Evolutionary conservation across 2,888 invertebrate species (phyloP).

Genomic region (Mesorhabditis sp.): DNA sequence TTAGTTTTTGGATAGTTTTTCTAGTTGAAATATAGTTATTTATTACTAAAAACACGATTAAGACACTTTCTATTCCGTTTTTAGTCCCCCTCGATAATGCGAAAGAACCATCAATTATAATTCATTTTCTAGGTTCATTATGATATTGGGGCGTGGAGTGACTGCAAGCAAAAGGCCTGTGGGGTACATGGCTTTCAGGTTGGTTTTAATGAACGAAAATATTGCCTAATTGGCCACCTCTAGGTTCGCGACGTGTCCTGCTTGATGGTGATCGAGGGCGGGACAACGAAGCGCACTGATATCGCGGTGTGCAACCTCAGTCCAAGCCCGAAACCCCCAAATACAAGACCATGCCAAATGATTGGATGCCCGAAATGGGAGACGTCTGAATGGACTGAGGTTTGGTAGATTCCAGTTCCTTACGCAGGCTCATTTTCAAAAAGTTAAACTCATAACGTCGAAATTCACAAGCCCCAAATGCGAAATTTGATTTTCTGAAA

Average conservation of each 20-base stretch:
- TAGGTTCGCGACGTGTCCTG: slow-evolving; percentile 29
- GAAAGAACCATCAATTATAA: background rate
- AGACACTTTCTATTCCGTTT: too few species aligned
- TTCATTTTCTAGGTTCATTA: slow-evolving; percentile 23
- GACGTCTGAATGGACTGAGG: slow-evolving; percentile 47
- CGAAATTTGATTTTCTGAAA: too few species aligned
- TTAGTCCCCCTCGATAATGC: too few species aligned
- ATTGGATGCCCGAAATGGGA: slow-evolving; percentile 52
- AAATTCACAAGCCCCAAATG: too few species aligned
- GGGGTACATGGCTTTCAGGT: slow-evolving; percentile 37
- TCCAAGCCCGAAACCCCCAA: slow-evolving; percentile 32
- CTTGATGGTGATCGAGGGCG: slow-evolving; percentile 21
- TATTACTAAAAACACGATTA: too few species aligned
- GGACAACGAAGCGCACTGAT: slow-evolving; percentile 21
- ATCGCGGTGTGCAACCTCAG: slow-evolving; percentile 31
- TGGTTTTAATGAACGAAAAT: background rate
- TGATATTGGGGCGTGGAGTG: slow-evolving; percentile 37
- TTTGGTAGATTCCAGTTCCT: background rate
- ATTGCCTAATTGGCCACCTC: too few species aligned
- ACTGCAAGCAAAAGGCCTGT: slow-evolving; percentile 37
- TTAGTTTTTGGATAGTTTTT: too few species aligned
- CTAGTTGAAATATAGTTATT: too few species aligned
- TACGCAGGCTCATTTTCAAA: too few species aligned
- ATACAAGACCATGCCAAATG: slow-evolving; percentile 45
- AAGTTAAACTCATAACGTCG: too few species aligned